phyloP scores from a whole-genome alignment of 1,140 invertebrate species.

The Centruroides sculpturatus region DNA sequence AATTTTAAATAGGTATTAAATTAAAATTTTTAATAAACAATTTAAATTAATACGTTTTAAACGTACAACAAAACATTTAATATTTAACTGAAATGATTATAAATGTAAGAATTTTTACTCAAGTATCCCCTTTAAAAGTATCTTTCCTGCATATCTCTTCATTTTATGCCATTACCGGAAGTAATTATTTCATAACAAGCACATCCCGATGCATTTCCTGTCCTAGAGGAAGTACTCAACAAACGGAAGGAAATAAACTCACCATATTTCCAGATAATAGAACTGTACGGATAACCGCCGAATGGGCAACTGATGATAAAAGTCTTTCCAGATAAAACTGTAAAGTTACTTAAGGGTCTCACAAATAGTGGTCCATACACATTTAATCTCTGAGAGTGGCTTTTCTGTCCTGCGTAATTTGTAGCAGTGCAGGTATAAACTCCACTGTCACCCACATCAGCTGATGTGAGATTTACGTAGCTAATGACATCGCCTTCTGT shows the following conservation, averaged over 20 bases:
- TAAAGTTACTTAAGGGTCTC: slow-evolving; percentile 31
- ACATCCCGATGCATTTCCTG: too few species aligned
- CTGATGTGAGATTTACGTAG: slow-evolving; percentile 71
- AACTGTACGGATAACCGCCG: slow-evolving; percentile 15
- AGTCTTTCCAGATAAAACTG: slow-evolving; percentile 11
- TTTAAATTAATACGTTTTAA: too few species aligned
- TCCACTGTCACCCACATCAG: slow-evolving; percentile 47
- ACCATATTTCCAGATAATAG: slow-evolving; percentile 15
- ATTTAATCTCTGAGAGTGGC: slow-evolving; percentile 24
- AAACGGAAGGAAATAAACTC: background rate
- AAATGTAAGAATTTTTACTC: too few species aligned
- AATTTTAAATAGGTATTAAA: too few species aligned
- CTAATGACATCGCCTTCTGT: slow-evolving; percentile 54
- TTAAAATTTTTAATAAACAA: too few species aligned
- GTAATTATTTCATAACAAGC: too few species aligned
- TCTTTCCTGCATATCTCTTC: too few species aligned
- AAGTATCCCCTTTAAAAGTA: too few species aligned
- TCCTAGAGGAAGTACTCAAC: background rate
- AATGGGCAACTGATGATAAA: slow-evolving; percentile 14
- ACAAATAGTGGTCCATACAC: slow-evolving; percentile 19
- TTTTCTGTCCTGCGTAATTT: slow-evolving; percentile 31
- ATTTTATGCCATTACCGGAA: too few species aligned
- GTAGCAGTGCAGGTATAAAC: slow-evolving; percentile 28
- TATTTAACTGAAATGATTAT: too few species aligned
- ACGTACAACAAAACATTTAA: too few species aligned